Conservation (phyloP, 2,888 invertebrate species). For the Rhagonycha lutea region DNA sequence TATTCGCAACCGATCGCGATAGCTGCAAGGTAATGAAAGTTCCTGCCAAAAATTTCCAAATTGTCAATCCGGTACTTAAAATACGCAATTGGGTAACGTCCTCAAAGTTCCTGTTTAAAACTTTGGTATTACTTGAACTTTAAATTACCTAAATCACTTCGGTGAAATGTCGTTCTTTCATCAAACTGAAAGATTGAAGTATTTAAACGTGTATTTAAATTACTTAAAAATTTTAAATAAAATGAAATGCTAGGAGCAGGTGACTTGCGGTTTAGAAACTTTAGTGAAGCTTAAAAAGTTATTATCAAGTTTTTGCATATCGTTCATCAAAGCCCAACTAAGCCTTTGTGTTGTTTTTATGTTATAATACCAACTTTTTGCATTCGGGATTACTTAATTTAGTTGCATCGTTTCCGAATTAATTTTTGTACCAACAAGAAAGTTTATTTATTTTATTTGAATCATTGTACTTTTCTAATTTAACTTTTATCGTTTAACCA, state of each 20-base stretch:
- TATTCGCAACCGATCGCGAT: no score
- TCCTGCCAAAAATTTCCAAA: no score
- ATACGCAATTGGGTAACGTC: no score
- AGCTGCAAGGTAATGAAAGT: no score
- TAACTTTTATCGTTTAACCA: background rate
- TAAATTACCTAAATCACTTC: no score
- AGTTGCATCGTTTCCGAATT: background rate
- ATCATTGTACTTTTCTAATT: background rate
- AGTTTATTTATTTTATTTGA: background rate
- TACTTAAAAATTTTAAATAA: background rate
- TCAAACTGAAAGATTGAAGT: background rate
- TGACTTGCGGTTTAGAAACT: background rate
- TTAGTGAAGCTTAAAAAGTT: background rate
- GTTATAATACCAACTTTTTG: background rate
- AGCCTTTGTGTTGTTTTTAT: conserved; percentile 4
- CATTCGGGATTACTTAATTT: background rate
- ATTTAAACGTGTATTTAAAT: background rate
- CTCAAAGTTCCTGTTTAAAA: no score
- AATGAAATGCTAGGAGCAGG: background rate
- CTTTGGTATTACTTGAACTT: no score
- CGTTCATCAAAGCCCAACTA: background rate
- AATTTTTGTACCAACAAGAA: background rate
- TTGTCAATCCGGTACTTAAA: no score
- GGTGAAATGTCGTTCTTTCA: no score
- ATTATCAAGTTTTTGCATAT: background rate